Evolutionary conservation across 2,797 vertebrate species (phyloP).

Genomic region (Limnodromus scolopaceus): DNA sequence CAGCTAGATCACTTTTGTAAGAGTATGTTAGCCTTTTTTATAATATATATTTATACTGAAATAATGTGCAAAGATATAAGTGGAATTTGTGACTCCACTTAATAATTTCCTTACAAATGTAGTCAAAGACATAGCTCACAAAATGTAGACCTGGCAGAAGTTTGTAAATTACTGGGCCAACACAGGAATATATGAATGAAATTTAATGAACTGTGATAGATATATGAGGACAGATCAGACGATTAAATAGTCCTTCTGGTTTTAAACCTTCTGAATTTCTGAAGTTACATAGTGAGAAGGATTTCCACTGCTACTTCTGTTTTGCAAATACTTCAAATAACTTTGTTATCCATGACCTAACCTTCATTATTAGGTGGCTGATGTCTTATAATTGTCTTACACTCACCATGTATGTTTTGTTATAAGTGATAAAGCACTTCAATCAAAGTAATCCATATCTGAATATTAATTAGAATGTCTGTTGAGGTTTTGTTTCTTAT

Average conservation of each 20-base stretch:
- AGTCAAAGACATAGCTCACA: neutral
- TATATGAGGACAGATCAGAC: neutral
- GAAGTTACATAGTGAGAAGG: neutral
- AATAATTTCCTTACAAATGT: neutral
- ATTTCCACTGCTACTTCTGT: neutral
- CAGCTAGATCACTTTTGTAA: neutral
- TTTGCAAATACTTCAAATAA: neutral
- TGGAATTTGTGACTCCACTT: neutral
- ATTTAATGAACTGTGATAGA: neutral
- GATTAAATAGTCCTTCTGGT: neutral
- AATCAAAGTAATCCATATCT: conserved; percentile 8
- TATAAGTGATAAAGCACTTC: neutral
- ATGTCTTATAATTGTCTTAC: neutral
- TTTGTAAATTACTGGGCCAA: neutral
- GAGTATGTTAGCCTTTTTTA: neutral
- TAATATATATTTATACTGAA: neutral
- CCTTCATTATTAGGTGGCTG: neutral
- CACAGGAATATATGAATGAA: neutral
- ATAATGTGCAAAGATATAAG: neutral
- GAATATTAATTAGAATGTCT: conserved; percentile 29
- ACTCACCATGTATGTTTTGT: neutral
- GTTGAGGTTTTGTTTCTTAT: conserved; percentile 7
- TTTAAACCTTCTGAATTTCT: neutral
- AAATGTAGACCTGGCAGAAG: neutral
- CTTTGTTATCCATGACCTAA: neutral